phyloP scores from a whole-genome alignment of 1,140 invertebrate genomes.

The Drosophila bocqueti region DNA sequence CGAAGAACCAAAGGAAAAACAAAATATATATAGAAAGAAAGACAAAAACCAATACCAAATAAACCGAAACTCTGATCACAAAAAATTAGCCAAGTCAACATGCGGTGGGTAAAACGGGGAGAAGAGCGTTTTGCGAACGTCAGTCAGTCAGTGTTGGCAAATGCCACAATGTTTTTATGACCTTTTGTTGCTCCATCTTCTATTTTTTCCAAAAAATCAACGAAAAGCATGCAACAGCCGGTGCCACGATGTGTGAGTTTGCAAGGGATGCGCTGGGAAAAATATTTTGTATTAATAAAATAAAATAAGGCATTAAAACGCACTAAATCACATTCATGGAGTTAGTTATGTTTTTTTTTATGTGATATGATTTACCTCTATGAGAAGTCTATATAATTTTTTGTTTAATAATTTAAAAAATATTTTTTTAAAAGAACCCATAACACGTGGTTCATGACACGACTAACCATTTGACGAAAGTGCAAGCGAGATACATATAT shows the following conservation, averaged over 20 bases:
- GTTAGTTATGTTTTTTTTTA: too few species aligned
- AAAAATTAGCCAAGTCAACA: slow-evolving; percentile 63
- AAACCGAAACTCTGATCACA: slow-evolving; percentile 35
- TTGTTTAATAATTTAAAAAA: too few species aligned
- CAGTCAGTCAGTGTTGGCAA: slow-evolving; percentile 16
- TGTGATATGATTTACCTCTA: too few species aligned
- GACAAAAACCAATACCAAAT: slow-evolving; percentile 18
- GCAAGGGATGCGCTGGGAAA: background rate
- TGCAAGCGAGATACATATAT: too few species aligned
- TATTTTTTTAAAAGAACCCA: too few species aligned
- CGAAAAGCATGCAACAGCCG: slow-evolving; percentile 68
- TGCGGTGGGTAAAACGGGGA: slow-evolving; percentile 5
- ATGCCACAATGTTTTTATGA: slow-evolving; percentile 30
- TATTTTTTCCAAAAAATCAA: slow-evolving; percentile 1
- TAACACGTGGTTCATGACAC: too few species aligned
- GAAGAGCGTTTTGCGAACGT: slow-evolving; percentile 23
- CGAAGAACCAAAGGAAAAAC: background rate
- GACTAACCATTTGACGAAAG: too few species aligned
- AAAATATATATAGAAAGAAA: background rate
- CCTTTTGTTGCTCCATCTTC: slow-evolving; percentile 21
- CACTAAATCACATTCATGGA: too few species aligned
- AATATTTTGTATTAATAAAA: background rate
- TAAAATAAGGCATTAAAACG: too few species aligned
- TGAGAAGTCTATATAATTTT: too few species aligned
- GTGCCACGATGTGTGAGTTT: slow-evolving; percentile 14